A percentile compares a stretch with the other conserved stretches of the same genome.
These are phyloP conservation scores for Rhinopithecus roxellana DNA, from an alignment of 2,113 vertebrate genomes.

Conservation along the genomic window DNA sequence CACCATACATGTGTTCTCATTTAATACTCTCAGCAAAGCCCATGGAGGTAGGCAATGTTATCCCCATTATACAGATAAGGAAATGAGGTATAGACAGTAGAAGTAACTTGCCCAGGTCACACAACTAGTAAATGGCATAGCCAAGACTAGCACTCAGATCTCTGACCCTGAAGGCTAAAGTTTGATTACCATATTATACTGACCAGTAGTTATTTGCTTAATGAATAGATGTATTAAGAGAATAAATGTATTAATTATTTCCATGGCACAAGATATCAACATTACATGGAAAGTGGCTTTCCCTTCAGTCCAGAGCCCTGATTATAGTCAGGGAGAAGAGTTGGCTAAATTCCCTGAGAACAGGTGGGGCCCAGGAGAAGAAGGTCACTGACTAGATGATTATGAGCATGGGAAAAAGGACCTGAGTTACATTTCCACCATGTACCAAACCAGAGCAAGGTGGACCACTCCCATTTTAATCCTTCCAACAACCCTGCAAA, in stretches of 20 bases:
- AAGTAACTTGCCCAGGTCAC: not conserved
- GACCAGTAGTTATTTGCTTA: not conserved
- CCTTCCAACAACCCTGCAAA: not conserved
- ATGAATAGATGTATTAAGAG: not conserved
- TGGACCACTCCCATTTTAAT: not conserved
- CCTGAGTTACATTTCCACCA: not conserved
- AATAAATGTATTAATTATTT: not conserved
- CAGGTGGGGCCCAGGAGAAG: not conserved
- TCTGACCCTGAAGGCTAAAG: not conserved
- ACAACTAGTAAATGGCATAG: not conserved
- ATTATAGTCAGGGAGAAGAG: not conserved
- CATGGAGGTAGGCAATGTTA: not conserved
- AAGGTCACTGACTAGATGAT: not conserved
- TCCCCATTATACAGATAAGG: not conserved
- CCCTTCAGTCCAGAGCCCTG: not conserved
- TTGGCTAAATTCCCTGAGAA: not conserved
- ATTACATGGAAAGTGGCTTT: not conserved
- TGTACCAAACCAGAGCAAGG: not conserved
- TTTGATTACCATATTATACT: not conserved
- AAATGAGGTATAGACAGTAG: not conserved
- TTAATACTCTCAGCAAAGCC: not conserved
- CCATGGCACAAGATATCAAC: not conserved
- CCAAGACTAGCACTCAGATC: not conserved
- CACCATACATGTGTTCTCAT: not conserved
- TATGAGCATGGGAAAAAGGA: not conserved